phyloP scores from a whole-genome alignment of 2,113 vertebrate genomes.

The Ailurus styani region DNA sequence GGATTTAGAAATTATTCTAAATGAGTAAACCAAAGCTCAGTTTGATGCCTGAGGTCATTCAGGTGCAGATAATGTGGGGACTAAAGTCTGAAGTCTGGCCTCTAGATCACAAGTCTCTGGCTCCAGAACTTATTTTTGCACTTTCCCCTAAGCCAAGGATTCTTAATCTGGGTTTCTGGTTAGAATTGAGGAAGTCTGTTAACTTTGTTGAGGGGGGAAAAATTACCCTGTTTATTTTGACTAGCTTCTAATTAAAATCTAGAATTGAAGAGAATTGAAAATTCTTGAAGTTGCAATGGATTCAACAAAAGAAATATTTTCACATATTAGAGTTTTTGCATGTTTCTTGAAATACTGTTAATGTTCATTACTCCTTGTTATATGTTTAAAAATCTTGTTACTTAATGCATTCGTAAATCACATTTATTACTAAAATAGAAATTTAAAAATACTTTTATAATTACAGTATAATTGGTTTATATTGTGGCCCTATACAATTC shows the following conservation, averaged over 20 bases:
- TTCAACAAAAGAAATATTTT: constrained; percentile 34
- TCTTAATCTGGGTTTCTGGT: background rate
- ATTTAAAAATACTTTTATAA: background rate
- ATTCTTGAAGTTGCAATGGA: background rate
- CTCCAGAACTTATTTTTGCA: constrained; percentile 40
- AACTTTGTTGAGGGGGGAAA: background rate
- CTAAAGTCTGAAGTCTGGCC: constrained; percentile 65
- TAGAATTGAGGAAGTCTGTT: background rate
- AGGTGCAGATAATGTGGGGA: constrained; percentile 42
- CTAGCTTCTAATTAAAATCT: constrained; percentile 5
- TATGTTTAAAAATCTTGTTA: background rate
- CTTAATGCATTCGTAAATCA: background rate
- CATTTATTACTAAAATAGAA: background rate
- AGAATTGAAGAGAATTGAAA: background rate
- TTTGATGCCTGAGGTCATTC: constrained; percentile 49
- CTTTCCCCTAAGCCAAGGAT: background rate
- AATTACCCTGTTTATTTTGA: background rate
- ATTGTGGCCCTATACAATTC: background rate
- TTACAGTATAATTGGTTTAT: background rate
- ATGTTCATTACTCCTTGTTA: background rate
- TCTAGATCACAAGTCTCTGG: background rate
- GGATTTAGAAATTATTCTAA: constrained; percentile 42
- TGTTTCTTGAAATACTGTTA: background rate
- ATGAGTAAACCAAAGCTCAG: background rate
- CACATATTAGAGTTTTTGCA: background rate